These are phyloP conservation scores for Propsilocerus akamusi DNA, from an alignment of 1,140 invertebrate species.

Conservation along the genomic window DNA sequence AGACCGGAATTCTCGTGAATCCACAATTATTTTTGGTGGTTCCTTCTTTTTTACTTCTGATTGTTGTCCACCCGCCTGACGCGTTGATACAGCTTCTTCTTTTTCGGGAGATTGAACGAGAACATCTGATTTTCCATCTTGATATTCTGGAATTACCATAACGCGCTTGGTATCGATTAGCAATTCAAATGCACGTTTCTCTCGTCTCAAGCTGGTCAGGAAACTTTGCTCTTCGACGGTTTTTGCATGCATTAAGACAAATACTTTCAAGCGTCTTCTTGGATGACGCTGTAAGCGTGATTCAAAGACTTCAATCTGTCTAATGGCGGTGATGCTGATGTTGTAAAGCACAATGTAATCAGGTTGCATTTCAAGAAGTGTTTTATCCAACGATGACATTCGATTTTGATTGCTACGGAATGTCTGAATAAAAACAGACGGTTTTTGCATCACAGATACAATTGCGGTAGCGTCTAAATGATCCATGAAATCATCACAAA, in stretches of 20 bases:
- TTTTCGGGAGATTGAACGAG: slow-evolving; percentile 16
- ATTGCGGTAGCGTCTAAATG: slow-evolving; percentile 41
- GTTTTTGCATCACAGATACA: slow-evolving; percentile 26
- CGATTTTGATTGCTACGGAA: slow-evolving; percentile 50
- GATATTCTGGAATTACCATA: slow-evolving; percentile 83
- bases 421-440: slow-evolving; percentile 53
- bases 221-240: slow-evolving; percentile 94
- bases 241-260: slow-evolving; percentile 72
- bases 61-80: slow-evolving; percentile 41
- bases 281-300: slow-evolving; percentile 45
- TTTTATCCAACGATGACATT: slow-evolving; percentile 41
- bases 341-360: slow-evolving; percentile 83
- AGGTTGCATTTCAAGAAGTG: slow-evolving; percentile 48
- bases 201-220: slow-evolving; percentile 68
- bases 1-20: slow-evolving; percentile 95
- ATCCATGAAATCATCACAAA: slow-evolving; percentile 18
- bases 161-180: slow-evolving; percentile 83
- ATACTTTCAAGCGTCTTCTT: slow-evolving; percentile 46
- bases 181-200: slow-evolving; percentile 87
- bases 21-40: slow-evolving; percentile 65
- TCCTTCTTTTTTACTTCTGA: slow-evolving; percentile 14
- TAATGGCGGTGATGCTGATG: slow-evolving; percentile 64
- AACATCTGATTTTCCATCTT: slow-evolving; percentile 66
- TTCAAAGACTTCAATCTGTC: slow-evolving; percentile 74
- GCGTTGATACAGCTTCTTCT: slow-evolving; percentile 29